phyloP scores from a whole-genome alignment of 2,888 invertebrate species.

The Sarcophaga rosellei region DNA sequence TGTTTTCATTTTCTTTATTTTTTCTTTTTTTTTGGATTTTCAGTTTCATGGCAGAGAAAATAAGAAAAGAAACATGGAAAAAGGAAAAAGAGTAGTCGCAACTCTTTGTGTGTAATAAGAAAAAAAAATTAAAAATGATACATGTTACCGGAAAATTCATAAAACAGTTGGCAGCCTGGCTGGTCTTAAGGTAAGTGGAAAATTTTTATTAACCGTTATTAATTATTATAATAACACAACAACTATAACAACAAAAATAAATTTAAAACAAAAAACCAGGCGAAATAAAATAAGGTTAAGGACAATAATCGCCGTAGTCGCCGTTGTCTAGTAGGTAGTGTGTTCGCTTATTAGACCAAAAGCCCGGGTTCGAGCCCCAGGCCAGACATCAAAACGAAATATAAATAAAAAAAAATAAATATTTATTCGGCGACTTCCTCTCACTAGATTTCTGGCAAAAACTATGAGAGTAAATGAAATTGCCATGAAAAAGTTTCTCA shows the following conservation, averaged over 20 bases:
- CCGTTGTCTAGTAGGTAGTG: too few species aligned
- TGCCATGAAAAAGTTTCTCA: too few species aligned
- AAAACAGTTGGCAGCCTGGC: not conserved
- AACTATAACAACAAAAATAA: not conserved
- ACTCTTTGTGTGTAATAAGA: not conserved
- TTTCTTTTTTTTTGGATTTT: not conserved
- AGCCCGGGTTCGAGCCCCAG: too few species aligned
- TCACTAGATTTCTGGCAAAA: too few species aligned
- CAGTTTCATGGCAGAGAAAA: not conserved
- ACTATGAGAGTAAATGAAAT: too few species aligned
- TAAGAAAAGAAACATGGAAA: not conserved
- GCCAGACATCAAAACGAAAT: too few species aligned
- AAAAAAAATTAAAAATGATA: not conserved
- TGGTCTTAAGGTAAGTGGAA: conserved; percentile 11
- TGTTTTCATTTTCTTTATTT: not conserved
- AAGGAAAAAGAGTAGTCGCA: not conserved
- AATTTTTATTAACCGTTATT: conserved; percentile 1
- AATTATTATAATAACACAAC: not conserved
- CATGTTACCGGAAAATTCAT: conserved; percentile 15
- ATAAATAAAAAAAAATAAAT: too few species aligned
- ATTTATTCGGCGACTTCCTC: too few species aligned
- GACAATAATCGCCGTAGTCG: too few species aligned
- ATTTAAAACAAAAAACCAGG: too few species aligned
- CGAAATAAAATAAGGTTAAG: too few species aligned
- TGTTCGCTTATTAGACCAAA: too few species aligned